Base-by-base conservation (phyloP, 2,888 invertebrate genomes). In the Hoplodrina blanda region DNA sequence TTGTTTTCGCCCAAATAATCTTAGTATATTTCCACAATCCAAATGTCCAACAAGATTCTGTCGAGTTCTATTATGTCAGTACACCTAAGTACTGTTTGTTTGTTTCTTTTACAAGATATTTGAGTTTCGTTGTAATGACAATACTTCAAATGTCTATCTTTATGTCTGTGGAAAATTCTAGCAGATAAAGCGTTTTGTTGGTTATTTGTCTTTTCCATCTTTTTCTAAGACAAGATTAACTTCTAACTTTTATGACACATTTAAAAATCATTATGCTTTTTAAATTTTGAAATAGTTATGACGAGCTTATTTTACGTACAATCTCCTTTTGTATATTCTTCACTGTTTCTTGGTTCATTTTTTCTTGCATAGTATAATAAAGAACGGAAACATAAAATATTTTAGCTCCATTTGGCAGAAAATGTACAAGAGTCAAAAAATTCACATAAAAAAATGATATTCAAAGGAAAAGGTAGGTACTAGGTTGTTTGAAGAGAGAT, bases 401-500 rank as follows among this genome's bases (percentile, higher is more conserved):
- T 54, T 46, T 44, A 57, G 61, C 33, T 64, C 2, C 6, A 56
- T 80, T 62, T 64, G 50, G 52, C 57, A 64, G 50, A 6, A 72
- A 76, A 81, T 73, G 41, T 62, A 69, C 61, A 63, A 63, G 10
- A 41, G 33, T 67, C 7, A 41, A 63, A 83, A 74, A 54, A 17
- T 25, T 74, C 63, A 4, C 46, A 60, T 59, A n/a, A 56, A 71
- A 77, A 78, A 74, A 69, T 49, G 1, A 68, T 65, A 67, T 84
- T 78, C 63, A 80, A 76, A 80, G 63, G 56, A 68, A 77, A 76
- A 61, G 57, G 70, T 72, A 57, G 61, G n/a, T n/a, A n/a, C n/a
- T n/a, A n/a, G n/a, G 70, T 62, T 56, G 71, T 83, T 73, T 80
- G 69, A 67, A 70, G 60, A 66, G 63, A 75, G 64, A 69, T 83